Conservation (phyloP, 2,888 invertebrate genomes). For the Lacanobia wlatinum region DNA sequence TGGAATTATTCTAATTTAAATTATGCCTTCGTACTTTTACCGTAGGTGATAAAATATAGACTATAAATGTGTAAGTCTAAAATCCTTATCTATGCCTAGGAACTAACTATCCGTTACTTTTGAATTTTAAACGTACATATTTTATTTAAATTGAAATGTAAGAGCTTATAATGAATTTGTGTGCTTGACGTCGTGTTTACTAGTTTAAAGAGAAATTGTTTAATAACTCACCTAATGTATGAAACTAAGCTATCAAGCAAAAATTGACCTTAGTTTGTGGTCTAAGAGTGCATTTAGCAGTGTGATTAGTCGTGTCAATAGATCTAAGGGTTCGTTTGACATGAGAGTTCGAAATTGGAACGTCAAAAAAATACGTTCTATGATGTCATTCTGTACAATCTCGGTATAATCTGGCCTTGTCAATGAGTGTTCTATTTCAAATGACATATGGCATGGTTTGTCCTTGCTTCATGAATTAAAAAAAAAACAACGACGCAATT, state of each 20-base stretch:
- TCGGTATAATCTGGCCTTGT: slow-evolving; percentile 45
- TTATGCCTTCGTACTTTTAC: slow-evolving; percentile 5
- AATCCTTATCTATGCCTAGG: slow-evolving; percentile 31
- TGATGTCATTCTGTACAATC: slow-evolving; percentile 36
- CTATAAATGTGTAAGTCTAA: slow-evolving; percentile 10
- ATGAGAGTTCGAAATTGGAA: slow-evolving; percentile 12
- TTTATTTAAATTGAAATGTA: slow-evolving; percentile 59
- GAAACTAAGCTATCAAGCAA: not conserved
- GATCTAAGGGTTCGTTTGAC: slow-evolving; percentile 29
- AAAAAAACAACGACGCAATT: not conserved
- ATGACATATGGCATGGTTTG: slow-evolving; percentile 41
- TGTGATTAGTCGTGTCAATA: not conserved
- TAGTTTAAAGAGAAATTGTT: slow-evolving; percentile 43
- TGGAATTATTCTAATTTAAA: slow-evolving; percentile 7
- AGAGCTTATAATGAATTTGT: slow-evolving; percentile 42
- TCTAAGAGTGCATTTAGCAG: not conserved
- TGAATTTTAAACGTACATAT: slow-evolving; percentile 53
- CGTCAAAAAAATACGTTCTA: not conserved
- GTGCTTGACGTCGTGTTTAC: slow-evolving; percentile 26
- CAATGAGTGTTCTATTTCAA: slow-evolving; percentile 44
- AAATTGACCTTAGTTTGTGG: not conserved
- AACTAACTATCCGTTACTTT: slow-evolving; percentile 46
- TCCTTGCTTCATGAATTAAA: slow-evolving; percentile 21
- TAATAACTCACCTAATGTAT: slow-evolving; percentile 13
- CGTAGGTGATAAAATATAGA: slow-evolving; percentile 7